Base-by-base conservation (phyloP, 2,113 vertebrate genomes). In the Lonchura striata region DNA sequence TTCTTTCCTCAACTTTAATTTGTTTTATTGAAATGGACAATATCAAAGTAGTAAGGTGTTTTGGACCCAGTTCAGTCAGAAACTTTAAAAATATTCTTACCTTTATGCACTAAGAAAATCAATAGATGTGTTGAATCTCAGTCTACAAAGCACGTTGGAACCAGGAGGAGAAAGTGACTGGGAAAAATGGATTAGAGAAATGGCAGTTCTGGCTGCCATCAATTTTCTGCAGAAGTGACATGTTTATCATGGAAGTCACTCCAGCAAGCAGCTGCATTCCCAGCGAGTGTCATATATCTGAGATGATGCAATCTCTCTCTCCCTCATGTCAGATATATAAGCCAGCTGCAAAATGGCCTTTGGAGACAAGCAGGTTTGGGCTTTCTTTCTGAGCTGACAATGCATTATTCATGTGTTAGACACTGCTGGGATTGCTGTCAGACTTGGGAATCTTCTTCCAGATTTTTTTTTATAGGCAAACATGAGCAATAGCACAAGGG, bases 281-380 rank as follows among this genome's bases (percentile, higher is more conserved):
- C 31, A 53, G 50, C 1, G 22, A 24, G 18, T 69, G 68, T 44
- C 61, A 56, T 60, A 71, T 18, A 84, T 63, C 56, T 56, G 80
- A 81, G 41, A 35, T 91, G 92, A 80, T 75, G 86, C 64, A 86
- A 78, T 93, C 86, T 86, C 70, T 82, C 71, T 70, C 61, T 86
- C 47, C 56, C 24, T 86, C 28, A 2, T 52, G 86, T 86, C 86
- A 91, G 69, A 49, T 60, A 66, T 19, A 75, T 10, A 31, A 1
- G 2, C 1, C 2, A 84, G 33, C 65, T 95, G 57, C 92, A 88
- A 89, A 96, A 82, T 50, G 31, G 74, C 81, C 81, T 87, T 88
- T 0, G 1, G 77, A 88, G n/a, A n/a, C 72, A 60, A 64, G 60
- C 33, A 60, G 57, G 23, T 78, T 84, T 41, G 35, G 42, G 75